Conservation (phyloP, 2,113 vertebrate species). For the Neomonachus schauinslandi region DNA sequence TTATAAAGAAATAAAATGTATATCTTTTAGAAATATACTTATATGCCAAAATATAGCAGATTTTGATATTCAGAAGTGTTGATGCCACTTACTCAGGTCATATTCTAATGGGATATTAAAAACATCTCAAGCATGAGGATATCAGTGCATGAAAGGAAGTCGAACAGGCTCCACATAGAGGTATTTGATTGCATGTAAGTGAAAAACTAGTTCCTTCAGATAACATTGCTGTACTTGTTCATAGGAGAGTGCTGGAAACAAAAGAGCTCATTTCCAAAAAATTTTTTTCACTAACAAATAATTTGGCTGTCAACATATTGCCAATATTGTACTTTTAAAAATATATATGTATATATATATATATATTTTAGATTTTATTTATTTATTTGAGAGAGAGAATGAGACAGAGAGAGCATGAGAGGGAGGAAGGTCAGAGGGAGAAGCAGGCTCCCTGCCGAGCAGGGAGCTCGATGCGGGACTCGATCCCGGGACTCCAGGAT, state of each 20-base stretch:
- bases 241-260: neutral
- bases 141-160: neutral
- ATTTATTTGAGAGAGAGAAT: too few relatives aligned
- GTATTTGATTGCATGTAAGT: neutral
- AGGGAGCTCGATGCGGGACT: too few relatives aligned
- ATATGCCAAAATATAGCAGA: neutral
- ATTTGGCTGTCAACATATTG: neutral
- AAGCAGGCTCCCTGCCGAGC: too few relatives aligned
- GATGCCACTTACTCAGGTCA: neutral
- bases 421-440: too few relatives aligned
- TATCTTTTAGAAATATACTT: slow-evolving; percentile 9
- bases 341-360: neutral
- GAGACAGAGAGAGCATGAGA: too few relatives aligned
- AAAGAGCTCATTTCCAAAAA: neutral
- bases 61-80: neutral
- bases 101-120: neutral
- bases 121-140: neutral
- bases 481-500: too few relatives aligned
- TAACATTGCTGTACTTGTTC: neutral
- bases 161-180: neutral
- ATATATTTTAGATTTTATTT: too few relatives aligned
- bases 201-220: neutral
- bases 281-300: neutral
- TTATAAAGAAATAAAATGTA: neutral
- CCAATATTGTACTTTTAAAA: neutral